A percentile compares a stretch with the other conserved stretches of the same genome.
These are phyloP conservation scores for Acleris literana DNA, from an alignment of 2,888 invertebrate genomes.

Conservation along the genomic window DNA sequence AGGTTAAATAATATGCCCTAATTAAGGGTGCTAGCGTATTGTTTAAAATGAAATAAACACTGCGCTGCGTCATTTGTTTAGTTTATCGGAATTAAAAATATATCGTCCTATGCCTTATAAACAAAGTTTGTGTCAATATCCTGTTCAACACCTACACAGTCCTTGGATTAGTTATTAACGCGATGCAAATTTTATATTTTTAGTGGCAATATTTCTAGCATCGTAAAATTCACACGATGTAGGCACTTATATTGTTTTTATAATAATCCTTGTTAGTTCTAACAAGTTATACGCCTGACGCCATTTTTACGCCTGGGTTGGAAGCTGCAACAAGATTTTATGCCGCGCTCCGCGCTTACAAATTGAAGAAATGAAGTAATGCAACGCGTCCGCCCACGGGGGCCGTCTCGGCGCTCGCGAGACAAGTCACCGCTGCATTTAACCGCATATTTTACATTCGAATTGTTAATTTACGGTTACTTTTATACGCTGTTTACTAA, in stretches of 20 bases:
- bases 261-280: too few species aligned
- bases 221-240: neutral
- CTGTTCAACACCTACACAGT: conserved; percentile 21
- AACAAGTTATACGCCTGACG: too few species aligned
- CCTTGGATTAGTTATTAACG: conserved; percentile 8
- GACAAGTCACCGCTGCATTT: conserved; percentile 31
- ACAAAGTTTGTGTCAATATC: conserved; percentile 29
- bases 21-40: conserved; percentile 31
- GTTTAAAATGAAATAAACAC: conserved; percentile 6
- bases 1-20: conserved; percentile 32
- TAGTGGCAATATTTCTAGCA: neutral
- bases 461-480: conserved; percentile 23
- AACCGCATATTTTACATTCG: conserved; percentile 30
- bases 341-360: conserved; percentile 49
- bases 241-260: neutral
- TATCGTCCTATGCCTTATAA: conserved; percentile 7
- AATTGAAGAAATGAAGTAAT: conserved; percentile 66
- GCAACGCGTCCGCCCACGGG: conserved; percentile 61
- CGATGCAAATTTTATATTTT: conserved; percentile 3
- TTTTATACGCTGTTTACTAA: conserved; percentile 25
- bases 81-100: conserved; percentile 1
- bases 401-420: conserved; percentile 49
- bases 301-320: neutral
- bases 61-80: neutral
- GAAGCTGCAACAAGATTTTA: conserved; percentile 42